These are phyloP conservation scores for Anthrax anthrax DNA, from an alignment of 2,888 invertebrate species.

Conservation along the genomic window DNA sequence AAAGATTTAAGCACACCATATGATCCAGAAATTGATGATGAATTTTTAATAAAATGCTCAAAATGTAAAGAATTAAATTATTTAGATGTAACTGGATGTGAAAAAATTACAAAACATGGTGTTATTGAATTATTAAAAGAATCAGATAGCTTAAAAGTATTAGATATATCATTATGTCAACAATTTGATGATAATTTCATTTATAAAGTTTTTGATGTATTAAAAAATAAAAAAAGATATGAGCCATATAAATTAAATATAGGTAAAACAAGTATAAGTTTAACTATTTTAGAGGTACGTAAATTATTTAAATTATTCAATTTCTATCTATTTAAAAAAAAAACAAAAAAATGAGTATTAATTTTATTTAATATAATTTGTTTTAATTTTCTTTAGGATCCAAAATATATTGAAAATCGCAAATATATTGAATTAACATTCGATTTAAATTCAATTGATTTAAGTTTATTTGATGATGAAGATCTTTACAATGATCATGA, in stretches of 20 bases:
- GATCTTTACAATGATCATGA: too few species aligned
- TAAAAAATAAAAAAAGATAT: slow-evolving; percentile 1
- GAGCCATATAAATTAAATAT: neutral
- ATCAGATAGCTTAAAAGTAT: neutral
- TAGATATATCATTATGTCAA: slow-evolving; percentile 3
- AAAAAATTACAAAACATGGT: neutral
- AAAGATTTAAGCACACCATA: slow-evolving; percentile 1
- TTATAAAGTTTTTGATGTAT: neutral
- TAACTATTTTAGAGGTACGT: neutral
- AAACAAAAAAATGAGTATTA: too few species aligned
- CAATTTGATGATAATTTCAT: slow-evolving; percentile 1
- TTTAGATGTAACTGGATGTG: slow-evolving; percentile 2
- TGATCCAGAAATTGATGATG: slow-evolving; percentile 1
- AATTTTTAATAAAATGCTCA: slow-evolving; percentile 1
- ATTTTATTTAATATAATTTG: too few species aligned
- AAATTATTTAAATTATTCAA: neutral
- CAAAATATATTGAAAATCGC: too few species aligned
- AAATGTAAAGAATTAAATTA: slow-evolving; percentile 2
- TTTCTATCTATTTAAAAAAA: too few species aligned
- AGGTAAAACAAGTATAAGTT: slow-evolving; percentile 1
- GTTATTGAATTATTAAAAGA: neutral
- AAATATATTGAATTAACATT: too few species aligned
- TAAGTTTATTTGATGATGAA: too few species aligned
- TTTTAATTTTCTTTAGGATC: too few species aligned
- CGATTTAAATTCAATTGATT: too few species aligned